These are phyloP conservation scores for Danionella cerebrum DNA, from an alignment of 2,113 vertebrate species.

Conservation along the genomic window DNA sequence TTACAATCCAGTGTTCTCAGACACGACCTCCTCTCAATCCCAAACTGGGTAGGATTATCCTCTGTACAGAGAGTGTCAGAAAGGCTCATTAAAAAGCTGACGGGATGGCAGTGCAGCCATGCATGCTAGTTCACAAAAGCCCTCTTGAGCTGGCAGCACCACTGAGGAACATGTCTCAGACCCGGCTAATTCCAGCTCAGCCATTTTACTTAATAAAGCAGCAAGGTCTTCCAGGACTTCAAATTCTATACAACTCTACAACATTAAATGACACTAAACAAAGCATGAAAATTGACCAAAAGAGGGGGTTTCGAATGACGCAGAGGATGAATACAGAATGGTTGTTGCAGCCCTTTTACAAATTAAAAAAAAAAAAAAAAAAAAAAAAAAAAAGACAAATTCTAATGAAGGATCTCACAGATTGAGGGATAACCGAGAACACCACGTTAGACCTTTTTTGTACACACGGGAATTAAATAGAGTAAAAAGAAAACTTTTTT, in stretches of 20 bases:
- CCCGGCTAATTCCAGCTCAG: slow-evolving; percentile 12
- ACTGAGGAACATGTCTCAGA: slow-evolving; percentile 19
- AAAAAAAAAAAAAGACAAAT: not conserved
- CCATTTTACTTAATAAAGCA: slow-evolving; percentile 25
- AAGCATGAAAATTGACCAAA: not conserved
- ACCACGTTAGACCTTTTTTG: slow-evolving; percentile 26
- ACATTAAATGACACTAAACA: not conserved
- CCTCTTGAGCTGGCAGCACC: slow-evolving; percentile 14
- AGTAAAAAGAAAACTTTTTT: slow-evolving; percentile 47
- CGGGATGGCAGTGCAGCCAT: not conserved
- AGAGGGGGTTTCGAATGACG: not conserved
- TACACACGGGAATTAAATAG: slow-evolving; percentile 44
- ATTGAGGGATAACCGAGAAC: slow-evolving; percentile 19
- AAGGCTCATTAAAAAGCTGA: slow-evolving; percentile 20
- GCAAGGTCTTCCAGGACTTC: not conserved
- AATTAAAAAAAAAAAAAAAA: not conserved
- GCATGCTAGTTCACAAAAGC: slow-evolving; percentile 17
- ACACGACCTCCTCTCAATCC: not conserved
- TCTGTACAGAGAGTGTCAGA: not conserved
- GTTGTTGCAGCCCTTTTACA: slow-evolving; percentile 16
- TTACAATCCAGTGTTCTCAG: not conserved
- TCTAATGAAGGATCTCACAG: not conserved
- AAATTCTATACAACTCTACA: not conserved
- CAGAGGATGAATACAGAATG: slow-evolving; percentile 19
- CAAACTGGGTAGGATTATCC: not conserved